These are phyloP conservation scores for Amitus sp. DNA, from an alignment of 2,888 invertebrate genomes.

Conservation along the genomic window DNA sequence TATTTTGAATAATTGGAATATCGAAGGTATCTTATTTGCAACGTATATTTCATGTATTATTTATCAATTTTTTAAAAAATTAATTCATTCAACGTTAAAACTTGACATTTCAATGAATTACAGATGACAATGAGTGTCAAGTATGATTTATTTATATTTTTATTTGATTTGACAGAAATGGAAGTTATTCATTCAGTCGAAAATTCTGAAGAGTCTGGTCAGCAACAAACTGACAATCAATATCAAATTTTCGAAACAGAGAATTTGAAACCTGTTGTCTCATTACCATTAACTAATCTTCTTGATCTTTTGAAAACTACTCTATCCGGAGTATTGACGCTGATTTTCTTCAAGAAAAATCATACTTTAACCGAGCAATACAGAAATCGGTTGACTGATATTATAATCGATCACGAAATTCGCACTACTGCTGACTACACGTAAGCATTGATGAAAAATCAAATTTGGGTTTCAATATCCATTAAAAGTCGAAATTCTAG, in stretches of 20 bases:
- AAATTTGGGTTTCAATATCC: neutral
- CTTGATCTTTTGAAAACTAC: neutral
- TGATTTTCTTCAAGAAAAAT: slow-evolving; percentile 1
- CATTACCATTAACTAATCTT: neutral
- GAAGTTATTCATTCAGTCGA: too few species aligned
- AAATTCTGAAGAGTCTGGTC: neutral
- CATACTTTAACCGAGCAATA: neutral
- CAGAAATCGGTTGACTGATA: slow-evolving; percentile 2
- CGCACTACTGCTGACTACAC: neutral
- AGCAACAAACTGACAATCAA: neutral
- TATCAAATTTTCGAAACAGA: neutral
- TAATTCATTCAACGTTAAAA: neutral
- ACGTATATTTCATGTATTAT: neutral
- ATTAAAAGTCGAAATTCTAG: too few species aligned
- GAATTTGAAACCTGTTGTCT: neutral
- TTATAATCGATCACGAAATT: neutral
- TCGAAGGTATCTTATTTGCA: neutral
- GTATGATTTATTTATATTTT: neutral
- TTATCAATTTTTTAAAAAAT: neutral
- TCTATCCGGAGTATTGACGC: neutral
- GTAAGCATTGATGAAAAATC: neutral
- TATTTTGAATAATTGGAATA: neutral
- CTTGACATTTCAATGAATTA: neutral
- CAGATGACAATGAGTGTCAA: neutral
- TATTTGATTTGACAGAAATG: neutral